phyloP scores from a whole-genome alignment of 2,888 invertebrate genomes.

The Pandemis cinnamomeana region DNA sequence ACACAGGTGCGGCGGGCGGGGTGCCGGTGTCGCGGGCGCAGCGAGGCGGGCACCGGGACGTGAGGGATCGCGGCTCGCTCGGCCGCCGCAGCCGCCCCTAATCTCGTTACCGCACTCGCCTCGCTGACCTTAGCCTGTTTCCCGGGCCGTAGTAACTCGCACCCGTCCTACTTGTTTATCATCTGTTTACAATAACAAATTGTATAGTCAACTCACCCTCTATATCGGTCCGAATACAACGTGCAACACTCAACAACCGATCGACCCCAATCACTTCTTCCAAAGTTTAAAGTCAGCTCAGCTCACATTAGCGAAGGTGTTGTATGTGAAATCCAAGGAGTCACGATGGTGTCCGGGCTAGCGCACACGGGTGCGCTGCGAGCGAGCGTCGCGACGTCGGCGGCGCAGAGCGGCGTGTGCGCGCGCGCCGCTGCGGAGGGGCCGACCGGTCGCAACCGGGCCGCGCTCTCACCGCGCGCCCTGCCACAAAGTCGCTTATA shows the following conservation, averaged over 20 bases:
- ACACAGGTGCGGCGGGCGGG: slow-evolving; percentile 42
- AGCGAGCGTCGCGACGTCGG: slow-evolving; percentile 81
- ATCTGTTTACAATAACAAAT: slow-evolving; percentile 26
- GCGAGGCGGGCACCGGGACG: slow-evolving; percentile 50
- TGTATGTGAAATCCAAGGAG: slow-evolving; percentile 32
- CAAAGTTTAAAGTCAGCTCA: slow-evolving; percentile 12
- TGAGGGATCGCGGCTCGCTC: slow-evolving; percentile 47
- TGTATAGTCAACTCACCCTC: slow-evolving; percentile 31
- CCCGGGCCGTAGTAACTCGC: slow-evolving; percentile 56
- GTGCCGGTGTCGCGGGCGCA: slow-evolving; percentile 48
- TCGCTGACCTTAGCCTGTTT: slow-evolving; percentile 65
- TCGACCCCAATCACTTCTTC: slow-evolving; percentile 30
- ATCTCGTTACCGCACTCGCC: slow-evolving; percentile 68
- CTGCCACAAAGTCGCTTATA: slow-evolving; percentile 73
- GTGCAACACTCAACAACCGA: slow-evolving; percentile 34
- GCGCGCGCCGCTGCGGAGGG: slow-evolving; percentile 74
- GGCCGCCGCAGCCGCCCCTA: slow-evolving; percentile 60
- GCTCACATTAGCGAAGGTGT: slow-evolving; percentile 26
- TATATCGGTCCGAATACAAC: slow-evolving; percentile 25
- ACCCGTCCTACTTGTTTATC: slow-evolving; percentile 41
- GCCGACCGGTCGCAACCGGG: slow-evolving; percentile 84
- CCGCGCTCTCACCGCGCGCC: slow-evolving; percentile 79
- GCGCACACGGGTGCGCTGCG: slow-evolving; percentile 71
- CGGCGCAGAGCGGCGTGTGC: slow-evolving; percentile 78
- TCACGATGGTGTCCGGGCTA: slow-evolving; percentile 42